phyloP scores from a whole-genome alignment of 2,888 invertebrate genomes.

The Rotaria macrura region DNA sequence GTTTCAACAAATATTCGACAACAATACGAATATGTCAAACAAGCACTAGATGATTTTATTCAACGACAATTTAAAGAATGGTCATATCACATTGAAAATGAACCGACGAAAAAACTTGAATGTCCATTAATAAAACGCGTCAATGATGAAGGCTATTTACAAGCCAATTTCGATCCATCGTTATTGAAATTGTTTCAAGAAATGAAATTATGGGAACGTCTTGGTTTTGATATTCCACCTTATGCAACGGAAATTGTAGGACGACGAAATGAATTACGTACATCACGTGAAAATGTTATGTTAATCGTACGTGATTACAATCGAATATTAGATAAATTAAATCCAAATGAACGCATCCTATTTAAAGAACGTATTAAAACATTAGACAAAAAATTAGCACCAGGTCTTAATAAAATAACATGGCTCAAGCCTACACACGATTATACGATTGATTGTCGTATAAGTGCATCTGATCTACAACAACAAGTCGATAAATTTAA shows the following conservation, averaged over 20 bases:
- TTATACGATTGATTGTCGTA: slow-evolving; percentile 48
- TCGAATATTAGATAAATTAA: slow-evolving; percentile 55
- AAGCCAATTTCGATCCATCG: slow-evolving; percentile 54
- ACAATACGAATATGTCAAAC: slow-evolving; percentile 56
- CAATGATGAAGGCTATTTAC: slow-evolving; percentile 59
- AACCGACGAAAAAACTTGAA: slow-evolving; percentile 53
- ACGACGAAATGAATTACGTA: slow-evolving; percentile 45
- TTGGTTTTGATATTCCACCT: slow-evolving; percentile 62
- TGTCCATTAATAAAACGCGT: slow-evolving; percentile 65
- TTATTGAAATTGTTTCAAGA: slow-evolving; percentile 64
- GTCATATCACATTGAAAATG: slow-evolving; percentile 48
- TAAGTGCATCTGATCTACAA: slow-evolving; percentile 43
- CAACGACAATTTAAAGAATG: slow-evolving; percentile 54
- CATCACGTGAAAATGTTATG: slow-evolving; percentile 47
- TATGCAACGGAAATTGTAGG: slow-evolving; percentile 59
- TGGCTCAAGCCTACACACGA: slow-evolving; percentile 49
- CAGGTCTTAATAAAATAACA: slow-evolving; percentile 49
- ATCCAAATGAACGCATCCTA: slow-evolving; percentile 64
- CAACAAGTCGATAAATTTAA: slow-evolving; percentile 65
- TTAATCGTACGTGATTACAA: slow-evolving; percentile 50
- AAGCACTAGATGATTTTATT: slow-evolving; percentile 51
- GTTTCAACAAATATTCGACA: slow-evolving; percentile 63
- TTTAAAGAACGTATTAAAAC: slow-evolving; percentile 64
- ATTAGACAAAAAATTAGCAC: slow-evolving; percentile 51
- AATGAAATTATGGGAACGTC: slow-evolving; percentile 63